Evolutionary conservation across 2,113 vertebrate species (phyloP).

Genomic region (Tor tambroides): DNA sequence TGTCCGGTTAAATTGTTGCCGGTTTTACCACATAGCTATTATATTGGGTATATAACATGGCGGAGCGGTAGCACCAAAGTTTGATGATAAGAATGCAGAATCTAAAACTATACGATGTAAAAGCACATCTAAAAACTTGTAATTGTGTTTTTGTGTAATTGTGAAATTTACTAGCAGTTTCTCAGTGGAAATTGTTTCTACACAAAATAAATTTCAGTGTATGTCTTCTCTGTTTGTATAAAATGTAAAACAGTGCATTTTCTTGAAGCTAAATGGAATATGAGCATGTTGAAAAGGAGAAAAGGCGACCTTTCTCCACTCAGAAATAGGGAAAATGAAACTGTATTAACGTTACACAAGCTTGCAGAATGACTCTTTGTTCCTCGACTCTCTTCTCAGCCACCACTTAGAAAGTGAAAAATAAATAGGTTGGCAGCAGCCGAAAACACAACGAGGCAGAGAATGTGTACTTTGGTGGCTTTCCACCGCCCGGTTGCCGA

Average conservation of each 20-base stretch:
- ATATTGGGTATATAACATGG: background rate
- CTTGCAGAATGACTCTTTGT: constrained; percentile 74
- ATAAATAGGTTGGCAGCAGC: constrained; percentile 74
- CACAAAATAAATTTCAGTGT: too few relatives aligned
- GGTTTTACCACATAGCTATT: constrained; percentile 12
- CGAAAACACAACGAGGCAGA: constrained; percentile 67
- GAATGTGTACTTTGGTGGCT: constrained; percentile 70
- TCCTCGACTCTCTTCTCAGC: constrained; percentile 67
- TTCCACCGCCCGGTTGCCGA: constrained; percentile 65
- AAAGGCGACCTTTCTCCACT: constrained; percentile 25
- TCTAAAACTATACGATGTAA: background rate
- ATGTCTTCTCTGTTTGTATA: background rate
- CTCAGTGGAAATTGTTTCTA: too few relatives aligned
- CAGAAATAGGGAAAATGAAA: constrained; percentile 54
- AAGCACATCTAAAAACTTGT: background rate
- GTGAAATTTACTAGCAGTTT: too few relatives aligned
- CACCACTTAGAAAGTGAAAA: constrained; percentile 72
- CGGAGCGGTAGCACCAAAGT: background rate
- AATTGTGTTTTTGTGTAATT: too few relatives aligned
- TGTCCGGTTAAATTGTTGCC: background rate
- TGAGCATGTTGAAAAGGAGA: constrained; percentile 45
- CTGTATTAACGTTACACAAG: constrained; percentile 65
- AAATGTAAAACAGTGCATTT: constrained; percentile 54
- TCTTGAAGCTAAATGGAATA: constrained; percentile 57
- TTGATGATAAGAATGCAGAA: background rate